Evolutionary conservation across 2,797 vertebrate genomes (phyloP).

Genomic region (Trachops cirrhosus): DNA sequence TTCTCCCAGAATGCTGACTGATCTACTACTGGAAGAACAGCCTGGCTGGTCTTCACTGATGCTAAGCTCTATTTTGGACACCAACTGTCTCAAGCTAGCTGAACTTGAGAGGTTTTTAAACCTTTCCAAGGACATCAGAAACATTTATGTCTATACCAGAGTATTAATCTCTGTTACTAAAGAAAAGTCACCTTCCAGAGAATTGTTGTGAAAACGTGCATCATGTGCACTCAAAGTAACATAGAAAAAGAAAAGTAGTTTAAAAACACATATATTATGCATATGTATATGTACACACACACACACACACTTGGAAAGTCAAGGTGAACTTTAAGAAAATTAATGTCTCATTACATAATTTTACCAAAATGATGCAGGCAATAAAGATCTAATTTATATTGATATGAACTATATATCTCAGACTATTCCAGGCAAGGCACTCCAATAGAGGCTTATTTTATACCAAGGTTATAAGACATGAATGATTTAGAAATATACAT

Average conservation of each 20-base stretch:
- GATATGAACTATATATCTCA: not conserved
- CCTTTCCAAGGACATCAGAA: constrained; percentile 66
- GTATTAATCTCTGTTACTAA: constrained; percentile 66
- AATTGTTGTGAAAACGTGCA: not conserved
- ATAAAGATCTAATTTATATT: constrained; percentile 45
- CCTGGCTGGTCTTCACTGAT: constrained; percentile 27
- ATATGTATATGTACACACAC: not conserved
- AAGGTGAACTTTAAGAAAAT: constrained; percentile 36
- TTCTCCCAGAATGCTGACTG: not conserved
- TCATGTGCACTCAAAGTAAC: not conserved
- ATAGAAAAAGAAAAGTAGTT: not conserved
- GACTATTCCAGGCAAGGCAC: not conserved
- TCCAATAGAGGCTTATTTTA: not conserved
- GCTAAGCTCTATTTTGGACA: constrained; percentile 47
- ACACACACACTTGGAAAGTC: constrained; percentile 17
- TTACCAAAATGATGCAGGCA: constrained; percentile 51
- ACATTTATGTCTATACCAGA: constrained; percentile 44
- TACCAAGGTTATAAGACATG: not conserved
- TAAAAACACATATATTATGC: constrained; percentile 15
- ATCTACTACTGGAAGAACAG: not conserved
- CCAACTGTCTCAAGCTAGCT: constrained; percentile 18
- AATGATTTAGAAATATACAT: constrained; percentile 32
- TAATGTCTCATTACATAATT: constrained; percentile 25
- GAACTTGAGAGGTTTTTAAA: constrained; percentile 57
- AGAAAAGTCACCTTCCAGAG: constrained; percentile 65